These are phyloP conservation scores for Geotrupes spiniger DNA, from an alignment of 2,888 invertebrate genomes.

Conservation along the genomic window DNA sequence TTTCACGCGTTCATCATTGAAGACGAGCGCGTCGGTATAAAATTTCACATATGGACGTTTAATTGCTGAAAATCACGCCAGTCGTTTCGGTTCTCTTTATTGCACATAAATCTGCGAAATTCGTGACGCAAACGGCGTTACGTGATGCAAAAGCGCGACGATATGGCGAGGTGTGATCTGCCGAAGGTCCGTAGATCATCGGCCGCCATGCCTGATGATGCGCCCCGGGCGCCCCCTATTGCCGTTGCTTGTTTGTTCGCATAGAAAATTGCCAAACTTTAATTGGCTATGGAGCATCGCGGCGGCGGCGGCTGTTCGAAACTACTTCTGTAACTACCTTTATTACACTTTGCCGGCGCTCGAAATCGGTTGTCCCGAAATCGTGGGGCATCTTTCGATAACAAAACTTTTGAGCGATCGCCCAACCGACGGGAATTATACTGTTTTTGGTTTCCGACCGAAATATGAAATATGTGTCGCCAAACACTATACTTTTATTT, in stretches of 20 bases:
- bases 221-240: constrained; percentile 21
- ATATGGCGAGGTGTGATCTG: background rate
- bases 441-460: too few relatives aligned
- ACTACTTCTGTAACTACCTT: constrained; percentile 28
- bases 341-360: constrained; percentile 23
- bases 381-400: constrained; percentile 20
- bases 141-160: background rate
- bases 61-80: too few relatives aligned
- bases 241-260: constrained; percentile 28
- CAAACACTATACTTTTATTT: too few relatives aligned
- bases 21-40: too few relatives aligned
- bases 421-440: background rate
- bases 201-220: constrained; percentile 19
- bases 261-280: constrained; percentile 39
- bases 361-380: constrained; percentile 11
- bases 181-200: constrained; percentile 18
- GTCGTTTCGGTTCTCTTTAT: too few relatives aligned
- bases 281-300: constrained; percentile 33
- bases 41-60: too few relatives aligned
- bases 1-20: too few relatives aligned
- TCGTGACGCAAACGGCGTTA: background rate
- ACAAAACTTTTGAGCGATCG: constrained; percentile 14
- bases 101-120: too few relatives aligned
- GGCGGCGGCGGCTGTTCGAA: constrained; percentile 23
- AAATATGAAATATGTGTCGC: too few relatives aligned